Evolutionary conservation across 2,797 vertebrate species (phyloP).

Genomic region (Coluber constrictor): DNA sequence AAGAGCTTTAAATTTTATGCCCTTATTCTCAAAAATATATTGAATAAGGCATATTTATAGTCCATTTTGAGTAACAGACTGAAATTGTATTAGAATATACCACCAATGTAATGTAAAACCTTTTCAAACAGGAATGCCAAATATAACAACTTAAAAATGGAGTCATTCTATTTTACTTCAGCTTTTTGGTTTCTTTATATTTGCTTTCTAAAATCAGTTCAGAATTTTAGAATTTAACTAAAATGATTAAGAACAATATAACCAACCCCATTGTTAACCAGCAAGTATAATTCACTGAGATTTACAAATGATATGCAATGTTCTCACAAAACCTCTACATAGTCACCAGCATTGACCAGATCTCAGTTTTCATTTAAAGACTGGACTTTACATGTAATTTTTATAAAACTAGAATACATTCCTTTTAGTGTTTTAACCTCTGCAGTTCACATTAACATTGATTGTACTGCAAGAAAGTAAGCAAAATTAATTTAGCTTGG

Average conservation of each 20-base stretch:
- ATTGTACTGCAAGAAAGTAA: neutral
- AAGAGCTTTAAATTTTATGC: neutral
- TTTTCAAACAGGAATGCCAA: neutral
- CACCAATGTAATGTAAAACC: neutral
- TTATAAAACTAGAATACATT: constrained; percentile 26
- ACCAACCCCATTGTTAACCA: constrained; percentile 40
- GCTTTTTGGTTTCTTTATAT: neutral
- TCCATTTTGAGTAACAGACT: constrained; percentile 1
- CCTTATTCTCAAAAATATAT: neutral
- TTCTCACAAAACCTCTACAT: constrained; percentile 37
- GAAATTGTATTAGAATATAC: neutral
- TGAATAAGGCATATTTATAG: neutral
- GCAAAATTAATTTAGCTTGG: neutral
- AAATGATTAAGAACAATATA: constrained; percentile 40
- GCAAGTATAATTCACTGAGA: constrained; percentile 44
- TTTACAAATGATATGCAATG: constrained; percentile 56
- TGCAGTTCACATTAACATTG: constrained; percentile 38
- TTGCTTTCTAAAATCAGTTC: neutral
- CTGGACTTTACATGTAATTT: constrained; percentile 45
- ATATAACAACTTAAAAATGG: neutral
- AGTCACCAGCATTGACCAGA: constrained; percentile 45
- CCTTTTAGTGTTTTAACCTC: constrained; percentile 24
- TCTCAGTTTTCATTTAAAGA: constrained; percentile 22
- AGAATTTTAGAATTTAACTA: constrained; percentile 50
- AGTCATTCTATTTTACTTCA: neutral